phyloP scores from a whole-genome alignment of 1,140 invertebrate genomes.

The Argopecten irradians region DNA sequence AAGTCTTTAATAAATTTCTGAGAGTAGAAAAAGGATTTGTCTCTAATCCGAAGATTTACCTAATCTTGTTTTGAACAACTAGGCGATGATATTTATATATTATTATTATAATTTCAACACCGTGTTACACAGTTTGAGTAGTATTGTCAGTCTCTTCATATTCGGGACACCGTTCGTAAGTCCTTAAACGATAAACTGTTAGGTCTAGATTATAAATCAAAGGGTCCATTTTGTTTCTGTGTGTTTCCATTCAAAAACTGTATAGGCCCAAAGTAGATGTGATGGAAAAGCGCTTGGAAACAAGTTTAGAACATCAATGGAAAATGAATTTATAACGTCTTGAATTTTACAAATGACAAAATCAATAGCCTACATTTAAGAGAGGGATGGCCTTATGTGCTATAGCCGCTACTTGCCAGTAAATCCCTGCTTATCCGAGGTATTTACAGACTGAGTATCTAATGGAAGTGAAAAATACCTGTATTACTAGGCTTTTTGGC shows the following conservation, averaged over 20 bases:
- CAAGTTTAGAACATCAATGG: neutral
- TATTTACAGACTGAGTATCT: neutral
- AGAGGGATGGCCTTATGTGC: neutral
- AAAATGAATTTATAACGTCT: neutral
- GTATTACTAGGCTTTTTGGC: neutral
- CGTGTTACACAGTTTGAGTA: neutral
- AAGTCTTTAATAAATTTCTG: no score
- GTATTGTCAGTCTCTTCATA: neutral
- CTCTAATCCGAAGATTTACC: no score
- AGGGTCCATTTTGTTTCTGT: no score
- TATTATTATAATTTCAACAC: neutral
- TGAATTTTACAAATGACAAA: neutral
- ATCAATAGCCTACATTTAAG: neutral
- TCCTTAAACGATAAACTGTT: neutral
- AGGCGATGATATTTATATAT: no score
- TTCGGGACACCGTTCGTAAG: neutral
- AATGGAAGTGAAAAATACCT: neutral
- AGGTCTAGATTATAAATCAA: no score
- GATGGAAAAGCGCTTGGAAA: neutral
- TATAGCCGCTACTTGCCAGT: neutral
- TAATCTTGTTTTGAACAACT: no score
- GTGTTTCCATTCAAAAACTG: neutral
- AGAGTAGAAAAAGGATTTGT: no score
- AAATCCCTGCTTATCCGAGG: neutral
- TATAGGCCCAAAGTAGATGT: neutral